A percentile compares a stretch with the other conserved stretches of the same genome.
Evolutionary conservation across 2,888 invertebrate genomes (phyloP).

Genomic region (Orthosia gracilis): DNA sequence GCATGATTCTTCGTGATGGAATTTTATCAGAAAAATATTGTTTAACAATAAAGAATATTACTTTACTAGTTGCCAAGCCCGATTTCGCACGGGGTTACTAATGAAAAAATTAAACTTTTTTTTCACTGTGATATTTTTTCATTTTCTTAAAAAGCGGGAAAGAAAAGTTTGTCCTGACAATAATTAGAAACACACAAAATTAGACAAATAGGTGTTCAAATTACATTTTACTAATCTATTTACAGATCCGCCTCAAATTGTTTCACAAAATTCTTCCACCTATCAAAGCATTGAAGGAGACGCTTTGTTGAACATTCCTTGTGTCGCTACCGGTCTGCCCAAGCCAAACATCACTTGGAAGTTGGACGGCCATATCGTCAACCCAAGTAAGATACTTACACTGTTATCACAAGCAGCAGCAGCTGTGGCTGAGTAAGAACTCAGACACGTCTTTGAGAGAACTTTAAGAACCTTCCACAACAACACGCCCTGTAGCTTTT

Average conservation of each 20-base stretch:
- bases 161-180: too few species aligned
- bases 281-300: conserved; percentile 39
- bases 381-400: conserved; percentile 21
- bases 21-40: background rate
- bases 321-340: conserved; percentile 42
- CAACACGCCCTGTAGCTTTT: background rate
- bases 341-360: conserved; percentile 46
- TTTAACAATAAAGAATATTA: background rate
- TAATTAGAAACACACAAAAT: too few species aligned
- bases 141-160: too few species aligned
- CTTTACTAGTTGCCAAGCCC: too few species aligned
- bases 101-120: too few species aligned
- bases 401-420: too few species aligned
- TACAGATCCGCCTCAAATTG: conserved; percentile 30
- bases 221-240: background rate
- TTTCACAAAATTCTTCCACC: background rate
- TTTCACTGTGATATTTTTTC: too few species aligned
- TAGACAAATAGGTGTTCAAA: too few species aligned
- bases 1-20: background rate
- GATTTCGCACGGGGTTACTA: too few species aligned
- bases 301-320: conserved; percentile 33
- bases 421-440: too few species aligned
- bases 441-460: background rate
- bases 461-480: too few species aligned
- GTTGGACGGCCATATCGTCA: conserved; percentile 1